A percentile compares a stretch with the other conserved stretches of the same genome.
Conservation (phyloP, 2,888 invertebrate species). For the Ptilodon capucinus region DNA sequence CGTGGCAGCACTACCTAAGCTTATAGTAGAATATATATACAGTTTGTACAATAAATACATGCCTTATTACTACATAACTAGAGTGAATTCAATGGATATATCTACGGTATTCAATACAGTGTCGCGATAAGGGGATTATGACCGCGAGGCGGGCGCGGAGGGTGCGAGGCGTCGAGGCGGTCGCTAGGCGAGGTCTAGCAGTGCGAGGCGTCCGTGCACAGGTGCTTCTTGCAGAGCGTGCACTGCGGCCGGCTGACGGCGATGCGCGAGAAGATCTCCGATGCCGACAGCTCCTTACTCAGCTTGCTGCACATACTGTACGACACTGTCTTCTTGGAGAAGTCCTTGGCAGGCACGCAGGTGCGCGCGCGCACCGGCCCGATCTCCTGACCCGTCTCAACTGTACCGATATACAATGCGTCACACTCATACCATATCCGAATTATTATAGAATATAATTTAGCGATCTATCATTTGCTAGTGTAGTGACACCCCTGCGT, state of each 20-base stretch:
- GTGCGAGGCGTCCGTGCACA: conserved; percentile 66
- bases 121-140: too few species aligned
- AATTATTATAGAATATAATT: not conserved
- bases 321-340: conserved; percentile 73
- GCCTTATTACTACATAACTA: not conserved
- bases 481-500: not conserved
- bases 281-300: conserved; percentile 71
- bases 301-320: conserved; percentile 74
- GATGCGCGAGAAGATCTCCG: conserved; percentile 74
- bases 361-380: conserved; percentile 75
- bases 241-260: conserved; percentile 69
- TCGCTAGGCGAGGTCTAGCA: conserved; percentile 41
- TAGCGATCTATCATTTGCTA: not conserved
- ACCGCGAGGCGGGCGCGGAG: not conserved
- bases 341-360: conserved; percentile 74
- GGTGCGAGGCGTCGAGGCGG: not conserved
- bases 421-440: not conserved
- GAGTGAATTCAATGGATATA: too few species aligned
- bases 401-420: conserved; percentile 38
- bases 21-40: not conserved
- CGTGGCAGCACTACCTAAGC: not conserved
- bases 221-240: conserved; percentile 69
- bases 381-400: conserved; percentile 73
- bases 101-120: too few species aligned
- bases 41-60: not conserved